These are phyloP conservation scores for Callopanchax toddi DNA, from an alignment of 2,113 vertebrate genomes.

Conservation along the genomic window DNA sequence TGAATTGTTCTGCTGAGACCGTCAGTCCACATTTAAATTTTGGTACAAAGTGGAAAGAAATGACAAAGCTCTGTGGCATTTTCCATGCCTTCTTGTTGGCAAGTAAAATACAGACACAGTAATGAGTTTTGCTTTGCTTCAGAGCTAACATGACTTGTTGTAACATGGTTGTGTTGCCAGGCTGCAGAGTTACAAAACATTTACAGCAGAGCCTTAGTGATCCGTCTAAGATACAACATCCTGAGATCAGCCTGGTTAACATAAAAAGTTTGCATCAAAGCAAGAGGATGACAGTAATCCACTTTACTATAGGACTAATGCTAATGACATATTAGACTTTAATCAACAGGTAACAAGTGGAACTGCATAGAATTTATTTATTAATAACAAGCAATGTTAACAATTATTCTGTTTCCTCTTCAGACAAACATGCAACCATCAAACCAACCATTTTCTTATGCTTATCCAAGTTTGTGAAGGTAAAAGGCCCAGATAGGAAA, in stretches of 20 bases:
- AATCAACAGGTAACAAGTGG: background rate
- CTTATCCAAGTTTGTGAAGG: slow-evolving; percentile 1
- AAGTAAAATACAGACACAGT: slow-evolving; percentile 46
- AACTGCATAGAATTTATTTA: background rate
- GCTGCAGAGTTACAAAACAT: slow-evolving; percentile 54
- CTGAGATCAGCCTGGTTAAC: slow-evolving; percentile 28
- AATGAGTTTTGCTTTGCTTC: slow-evolving; percentile 67
- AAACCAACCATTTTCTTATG: background rate
- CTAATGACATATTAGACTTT: too few species aligned
- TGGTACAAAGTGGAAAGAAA: slow-evolving; percentile 37
- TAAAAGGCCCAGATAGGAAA: too few species aligned
- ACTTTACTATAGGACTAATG: too few species aligned
- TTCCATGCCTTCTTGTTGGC: slow-evolving; percentile 52
- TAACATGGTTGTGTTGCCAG: slow-evolving; percentile 48
- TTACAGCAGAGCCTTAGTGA: slow-evolving; percentile 22
- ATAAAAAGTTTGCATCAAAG: slow-evolving; percentile 18
- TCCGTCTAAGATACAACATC: slow-evolving; percentile 26
- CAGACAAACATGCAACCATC: background rate
- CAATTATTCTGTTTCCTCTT: too few species aligned
- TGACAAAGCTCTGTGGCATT: slow-evolving; percentile 40
- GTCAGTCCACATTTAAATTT: slow-evolving; percentile 36
- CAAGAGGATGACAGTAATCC: background rate
- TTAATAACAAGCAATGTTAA: background rate
- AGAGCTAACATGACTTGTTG: slow-evolving; percentile 48
- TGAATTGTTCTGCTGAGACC: slow-evolving; percentile 25